Evolutionary conservation across 2,888 invertebrate species (phyloP), one percentile per base, ranked within the genome.

Genomic region (Drosophila quinaria): DNA sequence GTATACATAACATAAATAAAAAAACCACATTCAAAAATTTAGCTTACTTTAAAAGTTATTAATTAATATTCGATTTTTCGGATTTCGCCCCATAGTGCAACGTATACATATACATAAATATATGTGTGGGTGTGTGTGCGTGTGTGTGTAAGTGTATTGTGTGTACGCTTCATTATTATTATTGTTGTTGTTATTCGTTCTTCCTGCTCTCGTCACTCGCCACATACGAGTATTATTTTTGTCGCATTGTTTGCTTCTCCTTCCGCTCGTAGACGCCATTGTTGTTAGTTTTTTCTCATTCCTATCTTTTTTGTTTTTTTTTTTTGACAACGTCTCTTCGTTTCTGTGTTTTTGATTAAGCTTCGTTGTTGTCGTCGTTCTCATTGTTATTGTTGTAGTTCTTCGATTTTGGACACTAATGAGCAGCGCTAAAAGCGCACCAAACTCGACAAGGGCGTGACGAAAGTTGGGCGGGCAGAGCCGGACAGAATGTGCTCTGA

Each of bases 351-450:
- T 86, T 87, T 89, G 83, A 86, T 83, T 76, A 87, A 76, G 79
- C 64, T 75, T 66, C 60, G 77, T 63, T 63, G 54, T 54, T 39
- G 80, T 54, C 67, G 52, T 52, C 50, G 52, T 70, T 79, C 55
- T 69, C 77, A 59, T 47, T 46, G 65, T 74, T 77, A 52, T 62
- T 68, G 66, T 62, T 83, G 80, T 65, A 73, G 55, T 68, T 74
- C 68, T 89, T 84, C 84, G 89, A 83, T 83, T 87, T 87, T 79
- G 74, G 77, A 75, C 81, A 89, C 86, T 86, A 86, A 86, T 86
- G 86, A 89, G 89, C 77, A 74, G 56, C 78, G 67, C 64, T 80
- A 88, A 88, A 74, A 79, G 86, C 77, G 65, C 77, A 65, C 56
- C 69, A 63, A 86, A 80, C 86, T 88, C 65, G 75, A 84, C 70